phyloP scores from a whole-genome alignment of 2,113 vertebrate genomes.

The Anarrhichthys ocellatus region DNA sequence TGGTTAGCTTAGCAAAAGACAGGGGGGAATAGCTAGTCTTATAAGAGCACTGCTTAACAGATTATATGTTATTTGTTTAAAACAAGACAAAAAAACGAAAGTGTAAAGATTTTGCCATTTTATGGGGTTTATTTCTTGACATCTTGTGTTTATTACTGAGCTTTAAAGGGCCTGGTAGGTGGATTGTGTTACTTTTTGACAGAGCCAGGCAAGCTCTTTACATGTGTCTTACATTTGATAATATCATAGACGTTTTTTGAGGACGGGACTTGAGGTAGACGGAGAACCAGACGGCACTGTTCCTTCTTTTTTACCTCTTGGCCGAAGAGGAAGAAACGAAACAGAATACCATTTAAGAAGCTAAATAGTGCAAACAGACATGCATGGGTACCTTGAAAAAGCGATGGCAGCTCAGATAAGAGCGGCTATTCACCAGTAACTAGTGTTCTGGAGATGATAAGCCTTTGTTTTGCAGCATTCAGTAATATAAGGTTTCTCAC shows the following conservation, averaged over 20 bases:
- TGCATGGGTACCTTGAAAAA: conserved; percentile 38
- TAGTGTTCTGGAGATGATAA: conserved; percentile 53
- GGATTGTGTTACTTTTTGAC: neutral
- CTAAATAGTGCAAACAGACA: conserved; percentile 54
- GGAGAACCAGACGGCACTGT: neutral
- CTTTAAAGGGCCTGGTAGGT: neutral
- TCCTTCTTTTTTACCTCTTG: conserved; percentile 6
- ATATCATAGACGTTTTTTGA: neutral
- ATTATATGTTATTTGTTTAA: neutral
- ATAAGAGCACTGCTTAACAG: neutral
- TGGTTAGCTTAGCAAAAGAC: neutral
- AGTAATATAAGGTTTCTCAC: conserved; percentile 63
- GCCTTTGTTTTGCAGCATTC: conserved; percentile 36
- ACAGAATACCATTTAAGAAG: conserved; percentile 45
- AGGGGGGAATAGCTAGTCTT: neutral
- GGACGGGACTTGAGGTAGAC: neutral
- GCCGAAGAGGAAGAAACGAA: conserved; percentile 6
- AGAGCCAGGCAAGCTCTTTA: neutral
- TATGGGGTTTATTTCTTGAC: neutral
- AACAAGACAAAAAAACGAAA: neutral
- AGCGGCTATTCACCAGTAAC: conserved; percentile 25
- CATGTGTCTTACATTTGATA: neutral
- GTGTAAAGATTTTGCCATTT: neutral
- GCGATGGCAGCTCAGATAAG: conserved; percentile 50
- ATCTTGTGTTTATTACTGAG: neutral